Base-by-base conservation (phyloP, 2,888 invertebrate genomes). In the Hirtodrosophila confusa region DNA sequence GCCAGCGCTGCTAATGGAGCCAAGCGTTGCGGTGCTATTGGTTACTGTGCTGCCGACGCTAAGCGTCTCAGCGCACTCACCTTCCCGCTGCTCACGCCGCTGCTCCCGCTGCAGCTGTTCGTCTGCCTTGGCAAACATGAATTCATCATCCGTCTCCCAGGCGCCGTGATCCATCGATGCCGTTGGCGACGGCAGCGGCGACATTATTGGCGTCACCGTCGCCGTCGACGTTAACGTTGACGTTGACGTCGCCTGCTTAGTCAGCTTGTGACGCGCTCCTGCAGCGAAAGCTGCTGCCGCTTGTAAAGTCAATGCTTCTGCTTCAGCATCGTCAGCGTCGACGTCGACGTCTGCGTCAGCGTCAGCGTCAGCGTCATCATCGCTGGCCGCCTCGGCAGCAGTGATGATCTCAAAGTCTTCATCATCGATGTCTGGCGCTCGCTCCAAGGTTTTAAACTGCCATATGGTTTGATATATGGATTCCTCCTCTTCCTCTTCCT, bases 391-490 rank as follows among this genome's bases (percentile, higher is more conserved):
- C 11, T 51, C 67, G 29, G 40, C 43, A n/a, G 49, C 51, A 40
- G 44, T 33, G 58, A 75, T 72, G 61, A 76, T 76, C 55, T 76
- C 73, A 69, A 76, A 72, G 12, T 80, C 78, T 23, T 79, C 75
- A 5, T 68, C 75, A n/a, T 69, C 68, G 2, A 43, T 40, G 41
- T 35, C 49, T 12, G 63, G 40, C 31, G 56, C 35, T 8, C 78
- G 75, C 67, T 82, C 91, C 51, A 90, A 72, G 0, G 91, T 91
- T 64, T 90, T 88, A 64, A 90, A 92, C 67, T 91, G 90, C 92
- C 92, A 92, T 63, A 92, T 92, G 39, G 91, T 90, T 40, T 92
- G 92, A 66, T 92, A 92, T 56, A 92, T 92, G 7, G 90, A 87
- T 33, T 92, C 92, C 48, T 91, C 90, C 5, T 80, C 76, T 0